Conservation (phyloP, 2,888 invertebrate species). For the Sipha maydis region DNA sequence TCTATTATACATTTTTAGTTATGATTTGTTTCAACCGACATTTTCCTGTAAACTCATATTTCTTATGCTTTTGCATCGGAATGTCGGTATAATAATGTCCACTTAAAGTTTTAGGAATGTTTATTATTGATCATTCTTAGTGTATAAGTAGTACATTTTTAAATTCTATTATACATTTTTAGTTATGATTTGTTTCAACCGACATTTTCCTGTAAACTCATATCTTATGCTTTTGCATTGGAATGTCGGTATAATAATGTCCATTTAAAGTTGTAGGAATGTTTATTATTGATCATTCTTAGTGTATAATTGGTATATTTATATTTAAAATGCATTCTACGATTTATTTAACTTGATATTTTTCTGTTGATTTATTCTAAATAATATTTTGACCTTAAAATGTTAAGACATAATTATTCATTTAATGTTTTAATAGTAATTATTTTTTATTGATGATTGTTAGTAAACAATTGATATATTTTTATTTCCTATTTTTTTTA, state of each 20-base stretch:
- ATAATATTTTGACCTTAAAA: conserved; percentile 47
- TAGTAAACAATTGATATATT: conserved; percentile 12
- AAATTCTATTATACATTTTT: too few species aligned
- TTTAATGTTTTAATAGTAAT: conserved; percentile 54
- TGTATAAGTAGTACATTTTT: conserved; percentile 9
- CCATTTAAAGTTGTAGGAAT: conserved; percentile 46
- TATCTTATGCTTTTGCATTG: conserved; percentile 13
- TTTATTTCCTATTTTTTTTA: not conserved
- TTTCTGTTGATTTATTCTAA: conserved; percentile 44
- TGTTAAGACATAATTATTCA: conserved; percentile 38
- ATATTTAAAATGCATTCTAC: not conserved
- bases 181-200: not conserved
- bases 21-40: not conserved
- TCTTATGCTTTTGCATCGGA: conserved; percentile 16
- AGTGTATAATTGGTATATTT: conserved; percentile 17
- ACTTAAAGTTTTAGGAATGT: conserved; percentile 44
- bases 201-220: conserved; percentile 33
- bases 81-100: conserved; percentile 48
- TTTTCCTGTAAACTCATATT: conserved; percentile 22
- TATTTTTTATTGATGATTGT: conserved; percentile 35
- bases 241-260: conserved; percentile 51
- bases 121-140: conserved; percentile 47
- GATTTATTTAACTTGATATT: conserved; percentile 19
- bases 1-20: not conserved
- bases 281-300: conserved; percentile 46